These are phyloP conservation scores for Ormyrus rosae DNA, from an alignment of 2,888 invertebrate species.

Conservation along the genomic window DNA sequence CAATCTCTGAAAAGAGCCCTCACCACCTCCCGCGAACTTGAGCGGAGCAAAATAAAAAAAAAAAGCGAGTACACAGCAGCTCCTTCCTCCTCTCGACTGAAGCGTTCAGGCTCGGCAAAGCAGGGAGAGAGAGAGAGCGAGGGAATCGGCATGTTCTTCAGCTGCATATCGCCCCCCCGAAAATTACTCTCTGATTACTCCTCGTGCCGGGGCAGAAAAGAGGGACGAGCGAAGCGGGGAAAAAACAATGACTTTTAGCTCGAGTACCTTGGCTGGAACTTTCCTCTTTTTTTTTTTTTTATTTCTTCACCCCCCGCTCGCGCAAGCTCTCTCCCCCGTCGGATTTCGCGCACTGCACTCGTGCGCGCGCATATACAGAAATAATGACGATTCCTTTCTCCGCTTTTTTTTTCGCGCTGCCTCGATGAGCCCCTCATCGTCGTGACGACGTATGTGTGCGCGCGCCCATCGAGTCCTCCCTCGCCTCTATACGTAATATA, in stretches of 20 bases:
- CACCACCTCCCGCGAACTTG: too few species aligned
- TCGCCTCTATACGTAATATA: background rate
- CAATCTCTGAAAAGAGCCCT: constrained; percentile 23
- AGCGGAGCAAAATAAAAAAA: background rate
- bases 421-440: constrained; percentile 14
- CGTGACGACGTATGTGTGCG: constrained; percentile 17
- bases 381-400: constrained; percentile 50
- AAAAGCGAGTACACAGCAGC: background rate
- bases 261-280: constrained; percentile 14
- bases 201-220: background rate
- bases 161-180: background rate
- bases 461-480: background rate
- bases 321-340: background rate
- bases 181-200: constrained; percentile 53
- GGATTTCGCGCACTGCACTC: constrained; percentile 5
- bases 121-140: background rate
- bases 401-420: constrained; percentile 15
- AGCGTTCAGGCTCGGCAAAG: background rate
- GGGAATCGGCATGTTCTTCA: constrained; percentile 43
- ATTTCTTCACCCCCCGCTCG: background rate
- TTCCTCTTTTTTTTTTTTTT: too few species aligned
- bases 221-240: constrained; percentile 3
- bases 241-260: constrained; percentile 56
- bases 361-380: background rate
- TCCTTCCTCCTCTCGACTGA: background rate